Conservation (phyloP, 2,888 invertebrate genomes). For the Eupithecia abbreviata region DNA sequence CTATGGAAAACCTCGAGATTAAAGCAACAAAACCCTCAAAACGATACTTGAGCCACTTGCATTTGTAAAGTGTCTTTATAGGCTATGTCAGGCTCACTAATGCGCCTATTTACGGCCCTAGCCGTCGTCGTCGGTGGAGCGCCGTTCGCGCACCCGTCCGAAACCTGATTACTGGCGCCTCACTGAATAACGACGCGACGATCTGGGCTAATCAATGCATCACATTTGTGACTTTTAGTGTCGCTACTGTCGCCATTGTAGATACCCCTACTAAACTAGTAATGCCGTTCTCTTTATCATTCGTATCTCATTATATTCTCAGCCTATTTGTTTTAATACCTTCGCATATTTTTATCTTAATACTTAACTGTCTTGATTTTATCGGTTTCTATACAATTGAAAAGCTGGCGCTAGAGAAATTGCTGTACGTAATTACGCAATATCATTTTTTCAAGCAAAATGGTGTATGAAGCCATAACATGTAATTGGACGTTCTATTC, state of each 20-base stretch:
- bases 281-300: not conserved
- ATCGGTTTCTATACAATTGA: conserved; percentile 11
- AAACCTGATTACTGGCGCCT: conserved; percentile 72
- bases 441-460: conserved; percentile 33
- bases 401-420: conserved; percentile 24
- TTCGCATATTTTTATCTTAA: not conserved
- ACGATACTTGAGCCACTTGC: not conserved
- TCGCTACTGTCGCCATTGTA: conserved; percentile 1
- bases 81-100: conserved; percentile 50
- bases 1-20: not conserved
- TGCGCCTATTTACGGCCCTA: conserved; percentile 59
- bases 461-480: conserved; percentile 30
- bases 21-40: not conserved
- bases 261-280: not conserved
- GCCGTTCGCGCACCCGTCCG: conserved; percentile 55
- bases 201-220: conserved; percentile 72
- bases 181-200: conserved; percentile 69
- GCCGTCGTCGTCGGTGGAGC: conserved; percentile 45
- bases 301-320: not conserved
- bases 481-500: conserved; percentile 39
- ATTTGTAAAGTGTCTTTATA: not conserved
- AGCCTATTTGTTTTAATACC: conserved; percentile 4
- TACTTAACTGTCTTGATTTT: not conserved
- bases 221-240: conserved; percentile 46
- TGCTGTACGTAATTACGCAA: conserved; percentile 33